Evolutionary conservation across 2,113 vertebrate genomes (phyloP), one percentile per base, ranked within the genome.

Genomic region (Mustela lutreola): DNA sequence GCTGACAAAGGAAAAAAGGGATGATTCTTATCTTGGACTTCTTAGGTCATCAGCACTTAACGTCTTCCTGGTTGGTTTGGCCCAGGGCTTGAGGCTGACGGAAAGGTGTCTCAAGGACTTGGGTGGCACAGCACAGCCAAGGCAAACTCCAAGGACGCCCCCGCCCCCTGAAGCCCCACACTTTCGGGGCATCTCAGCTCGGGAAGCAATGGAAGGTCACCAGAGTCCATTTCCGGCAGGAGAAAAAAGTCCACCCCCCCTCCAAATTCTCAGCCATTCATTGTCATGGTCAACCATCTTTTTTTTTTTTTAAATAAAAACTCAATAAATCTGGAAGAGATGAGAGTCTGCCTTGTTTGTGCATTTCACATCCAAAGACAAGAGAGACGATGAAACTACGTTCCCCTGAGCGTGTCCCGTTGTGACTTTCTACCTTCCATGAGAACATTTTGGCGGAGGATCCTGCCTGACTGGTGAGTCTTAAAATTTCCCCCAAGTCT

Each of bases 51-150:
- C 53, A 36, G 21, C 3, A 26, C 31, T 21, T 36, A 33, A 60
- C 42, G 75, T 56, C 45, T 63, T 75, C 31, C 15, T 4, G 19
- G 28, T 19, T 2, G 16, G 11, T 39, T 12, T 58, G 11, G 62
- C 24, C 16, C 19, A 7, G 31, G 48, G 65, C 78, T 71, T 79
- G 71, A 83, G 79, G 56, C 60, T 53, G 60, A 42, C 12, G 2
- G 12, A 67, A 53, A 65, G 45, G 50, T 7, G 9, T 45, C 58
- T 82, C 24, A n/a, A 73, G 63, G 50, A 75, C 80, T 10, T 7
- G 28, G 22, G 86, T 2, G 5, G 24, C 28, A 39, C 0, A 14
- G 26, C 2, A 18, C 56, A 28, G 39, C n/a, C 39, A 19, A 10
- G 24, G 36, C 36, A 60, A 92, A 42, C 28, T 53, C 73, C 48